Evolutionary conservation across 2,888 invertebrate species (phyloP), one percentile per base, ranked within the genome.

Genomic region (Drosophila nr. medialis): DNA sequence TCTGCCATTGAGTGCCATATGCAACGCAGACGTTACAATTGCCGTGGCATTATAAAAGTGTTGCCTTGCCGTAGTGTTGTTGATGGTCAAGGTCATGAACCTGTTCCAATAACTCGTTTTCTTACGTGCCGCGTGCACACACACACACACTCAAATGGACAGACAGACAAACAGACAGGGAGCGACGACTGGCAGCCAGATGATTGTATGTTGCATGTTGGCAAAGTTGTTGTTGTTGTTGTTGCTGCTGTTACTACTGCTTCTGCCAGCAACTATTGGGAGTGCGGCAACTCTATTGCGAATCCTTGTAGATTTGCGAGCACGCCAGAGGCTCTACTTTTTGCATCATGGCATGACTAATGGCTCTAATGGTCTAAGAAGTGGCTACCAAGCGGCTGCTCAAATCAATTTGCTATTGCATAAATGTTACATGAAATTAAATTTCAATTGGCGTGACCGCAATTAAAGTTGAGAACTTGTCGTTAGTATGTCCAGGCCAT

Each of bases 31-130:
- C 75, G 66, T 68, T 85, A 71, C 72, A 73, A 81, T 75, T 80
- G 82, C 80, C 72, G 59, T 75, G 65, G 76, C 77, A 74, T 80
- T 77, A 79, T 72, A 79, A 75, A 79, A 75, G 78, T 72, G 71
- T 67, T 80, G 80, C 80, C 72, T 80, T 77, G 77, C 73, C 79
- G 68, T 69, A 70, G 73, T 77, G 84, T 83, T 81, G 89, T 86
- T 86, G 91, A 91, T 91, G 91, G 91, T 91, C 91, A 91, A 91
- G 91, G 91, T 91, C 91, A 91, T 91, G 91, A 91, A 91, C 91
- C 91, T 91, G 91, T 91, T 91, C 85, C 90, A 89, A 90, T 90
- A 90, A 90, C 89, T 91, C 79, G 89, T 90, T 90, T 78, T 89
- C 83, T 90, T 86, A 90, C 83, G 86, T 90, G 90, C 90, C 85